Base-by-base conservation (phyloP, 2,113 vertebrate genomes). In the Coturnix japonica region DNA sequence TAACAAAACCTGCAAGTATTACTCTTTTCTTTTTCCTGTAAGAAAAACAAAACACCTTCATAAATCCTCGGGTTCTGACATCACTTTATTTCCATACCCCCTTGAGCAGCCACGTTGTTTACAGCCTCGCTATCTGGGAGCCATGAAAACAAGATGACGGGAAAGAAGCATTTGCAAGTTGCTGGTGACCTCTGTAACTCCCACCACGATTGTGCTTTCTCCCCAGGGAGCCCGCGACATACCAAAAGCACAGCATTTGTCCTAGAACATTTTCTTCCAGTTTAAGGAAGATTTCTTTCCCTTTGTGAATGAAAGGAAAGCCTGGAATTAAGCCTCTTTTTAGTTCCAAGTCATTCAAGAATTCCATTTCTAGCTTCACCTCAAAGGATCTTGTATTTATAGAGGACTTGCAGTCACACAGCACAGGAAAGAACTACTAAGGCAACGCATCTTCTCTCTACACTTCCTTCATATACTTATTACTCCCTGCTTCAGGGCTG, bases 191-290 rank as follows among this genome's bases (percentile, higher is more conserved):
- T 85, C 95, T 63, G 46, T 49, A 81, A 85, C 60, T 94, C 83
- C 89, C 84, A 79, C 74, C 30, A 59, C 0, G 35, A 63, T 5
- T 69, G 57, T 72, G 66, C 56, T 85, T 92, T 92, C 65, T 84
- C 94, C 87, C 77, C 28, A 67, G 92, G 89, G 94, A 87, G 78
- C 74, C 64, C n/a, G 79, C 70, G 86, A 94, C 90, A 93, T 59
- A 84, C 44, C 63, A 63, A 80, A 21, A 85, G 60, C 75, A 92
- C 78, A 94, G 71, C 73, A 66, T 51, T 71, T 93, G 81, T 77
- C 89, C 94, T 70, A 74, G 78, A 90, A 96, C 91, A 93, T 92
- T 94, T 96, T 96, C 89, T 96, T 91, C 94, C 75, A 83, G 64
- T 57, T 93, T 76, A 87, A 86, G 46, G 12, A 49, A 81, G 54